Evolutionary conservation across 1,140 invertebrate species (phyloP).

Genomic region (Drosophila chauvacae): DNA sequence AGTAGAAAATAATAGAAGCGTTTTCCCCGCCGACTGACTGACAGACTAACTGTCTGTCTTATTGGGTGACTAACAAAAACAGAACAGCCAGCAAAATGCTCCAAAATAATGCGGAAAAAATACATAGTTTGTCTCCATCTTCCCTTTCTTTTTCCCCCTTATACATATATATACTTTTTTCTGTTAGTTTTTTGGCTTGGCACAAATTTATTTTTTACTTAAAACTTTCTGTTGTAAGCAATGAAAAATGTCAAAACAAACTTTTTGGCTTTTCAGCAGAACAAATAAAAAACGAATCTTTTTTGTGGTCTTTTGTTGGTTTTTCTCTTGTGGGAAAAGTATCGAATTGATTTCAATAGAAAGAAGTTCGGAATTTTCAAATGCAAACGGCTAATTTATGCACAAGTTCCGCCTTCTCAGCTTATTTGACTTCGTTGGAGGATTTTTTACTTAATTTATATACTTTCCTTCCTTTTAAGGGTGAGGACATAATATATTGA

Average conservation of each 20-base stretch:
- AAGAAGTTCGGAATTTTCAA: slow-evolving; percentile 74
- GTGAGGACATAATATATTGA: slow-evolving; percentile 23
- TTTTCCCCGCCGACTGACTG: slow-evolving; percentile 25
- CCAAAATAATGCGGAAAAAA: slow-evolving; percentile 59
- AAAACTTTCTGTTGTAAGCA: slow-evolving; percentile 82
- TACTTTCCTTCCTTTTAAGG: slow-evolving; percentile 54
- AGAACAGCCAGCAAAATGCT: slow-evolving; percentile 32
- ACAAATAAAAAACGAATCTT: slow-evolving; percentile 24
- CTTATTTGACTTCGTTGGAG: slow-evolving; percentile 50
- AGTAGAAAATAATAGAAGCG: slow-evolving; percentile 52
- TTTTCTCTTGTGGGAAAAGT: slow-evolving; percentile 40
- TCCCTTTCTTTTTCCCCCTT: slow-evolving; percentile 9
- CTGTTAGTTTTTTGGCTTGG: slow-evolving; percentile 60
- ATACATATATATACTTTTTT: slow-evolving; percentile 4
- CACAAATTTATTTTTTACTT: slow-evolving; percentile 82
- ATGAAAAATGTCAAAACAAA: slow-evolving; percentile 81
- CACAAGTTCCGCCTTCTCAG: slow-evolving; percentile 72
- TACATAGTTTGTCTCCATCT: slow-evolving; percentile 31
- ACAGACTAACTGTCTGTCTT: slow-evolving; percentile 45
- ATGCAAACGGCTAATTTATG: slow-evolving; percentile 81
- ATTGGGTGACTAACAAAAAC: slow-evolving; percentile 45
- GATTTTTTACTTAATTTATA: slow-evolving; percentile 63
- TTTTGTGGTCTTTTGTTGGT: slow-evolving; percentile 40
- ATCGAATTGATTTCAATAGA: slow-evolving; percentile 72
- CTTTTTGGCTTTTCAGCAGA: slow-evolving; percentile 75